Base-by-base conservation (phyloP, 2,113 vertebrate genomes). In the Epinephelus cyanopodus region DNA sequence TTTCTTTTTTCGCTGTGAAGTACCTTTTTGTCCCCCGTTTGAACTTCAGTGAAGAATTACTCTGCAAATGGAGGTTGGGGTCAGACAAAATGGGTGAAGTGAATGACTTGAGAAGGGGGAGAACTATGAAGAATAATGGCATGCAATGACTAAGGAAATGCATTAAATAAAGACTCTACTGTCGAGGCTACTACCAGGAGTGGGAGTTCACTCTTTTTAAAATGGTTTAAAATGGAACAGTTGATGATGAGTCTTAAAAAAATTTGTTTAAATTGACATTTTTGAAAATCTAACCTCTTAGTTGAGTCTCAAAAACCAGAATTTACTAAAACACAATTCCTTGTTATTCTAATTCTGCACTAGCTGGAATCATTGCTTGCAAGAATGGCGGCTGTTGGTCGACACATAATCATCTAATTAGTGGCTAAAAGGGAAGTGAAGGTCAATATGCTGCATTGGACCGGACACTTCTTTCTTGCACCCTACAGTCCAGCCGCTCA, bases 1-100 rank as follows among this genome's bases (percentile, higher is more conserved):
- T 25, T 65, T 29, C 79, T n/a, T 69, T 48, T 53, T 64, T 71
- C 63, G 70, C 82, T 65, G 65, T 90, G 86, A 89, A 87, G 90
- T 83, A 87, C 88, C 90, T 88, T 90, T 85, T 92, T 90, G 86
- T 91, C 86, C 89, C 57, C 86, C 58, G 82, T 89, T 91, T 93
- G 91, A 93, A 93, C 92, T 89, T 85, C 29, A 47, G 50, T 88
- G 82, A 92, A 87, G 83, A 91, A 91, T 90, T 29, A n/a, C 83
- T 81, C 83, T 62, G 75, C 79, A 72, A 91, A 92, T 91, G 87
- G 89, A 87, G 81, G 79, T 69, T 66, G 69, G 85, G 89, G 79
- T 91, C 60, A 80, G 88, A 87, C 53, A 54, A 86, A 87, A 88
- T 63, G 87, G 84, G 77, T 27, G 47, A 78, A 75, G 70, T 63